These are phyloP conservation scores for Xenus cinereus DNA, from an alignment of 2,113 vertebrate genomes.

Conservation along the genomic window DNA sequence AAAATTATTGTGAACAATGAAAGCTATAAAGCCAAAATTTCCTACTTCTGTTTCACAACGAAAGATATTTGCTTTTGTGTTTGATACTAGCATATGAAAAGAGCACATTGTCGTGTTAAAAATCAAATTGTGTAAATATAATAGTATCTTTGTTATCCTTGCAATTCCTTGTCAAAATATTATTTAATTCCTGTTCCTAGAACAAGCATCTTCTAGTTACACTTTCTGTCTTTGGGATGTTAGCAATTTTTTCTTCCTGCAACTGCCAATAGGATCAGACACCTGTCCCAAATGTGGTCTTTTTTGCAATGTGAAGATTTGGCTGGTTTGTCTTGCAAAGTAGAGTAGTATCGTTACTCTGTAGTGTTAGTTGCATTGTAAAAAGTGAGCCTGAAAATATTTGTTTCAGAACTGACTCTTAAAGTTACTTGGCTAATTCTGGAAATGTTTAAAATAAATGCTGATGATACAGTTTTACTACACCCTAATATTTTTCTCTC, in stretches of 20 bases:
- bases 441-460: neutral
- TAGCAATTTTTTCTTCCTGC: neutral
- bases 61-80: neutral
- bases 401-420: neutral
- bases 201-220: neutral
- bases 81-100: neutral
- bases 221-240: neutral
- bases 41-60: neutral
- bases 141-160: neutral
- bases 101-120: neutral
- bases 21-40: neutral
- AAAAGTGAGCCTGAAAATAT: neutral
- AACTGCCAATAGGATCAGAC: neutral
- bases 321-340: neutral
- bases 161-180: neutral
- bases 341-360: neutral
- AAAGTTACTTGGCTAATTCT: neutral
- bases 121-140: neutral
- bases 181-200: neutral
- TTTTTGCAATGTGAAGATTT: neutral
- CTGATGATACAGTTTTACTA: neutral
- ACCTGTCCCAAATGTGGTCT: neutral
- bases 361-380: neutral
- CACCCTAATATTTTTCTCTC: neutral
- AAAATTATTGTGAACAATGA: neutral